Percentiles rank a stretch among this genome's conserved stretches.
These are phyloP conservation scores for Pleuronectes platessa DNA, from an alignment of 2,113 vertebrate genomes.

Conservation along the genomic window DNA sequence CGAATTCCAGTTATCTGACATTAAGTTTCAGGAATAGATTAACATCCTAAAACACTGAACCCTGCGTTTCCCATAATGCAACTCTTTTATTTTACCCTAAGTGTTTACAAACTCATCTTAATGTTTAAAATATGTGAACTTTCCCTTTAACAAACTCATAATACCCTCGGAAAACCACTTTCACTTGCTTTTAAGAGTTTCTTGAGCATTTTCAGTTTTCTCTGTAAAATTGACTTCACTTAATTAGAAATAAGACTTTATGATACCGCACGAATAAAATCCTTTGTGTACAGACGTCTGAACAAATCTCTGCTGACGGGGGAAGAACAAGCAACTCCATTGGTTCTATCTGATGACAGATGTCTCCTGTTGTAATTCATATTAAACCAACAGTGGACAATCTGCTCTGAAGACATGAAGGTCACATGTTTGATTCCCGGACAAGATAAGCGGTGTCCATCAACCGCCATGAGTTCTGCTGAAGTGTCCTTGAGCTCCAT, in stretches of 20 bases:
- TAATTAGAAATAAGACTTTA: neutral
- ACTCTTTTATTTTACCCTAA: too few relatives aligned
- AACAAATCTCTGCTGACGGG: conserved; percentile 3
- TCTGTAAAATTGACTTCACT: too few relatives aligned
- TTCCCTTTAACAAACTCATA: too few relatives aligned
- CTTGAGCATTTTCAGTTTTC: neutral
- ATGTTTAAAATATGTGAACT: too few relatives aligned
- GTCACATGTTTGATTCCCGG: conserved; percentile 43
- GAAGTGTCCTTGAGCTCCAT: conserved; percentile 36
- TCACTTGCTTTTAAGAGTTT: neutral
- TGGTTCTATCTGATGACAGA: too few relatives aligned
- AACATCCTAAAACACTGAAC: too few relatives aligned
- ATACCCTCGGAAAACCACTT: too few relatives aligned
- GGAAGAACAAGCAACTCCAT: neutral
- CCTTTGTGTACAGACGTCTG: neutral
- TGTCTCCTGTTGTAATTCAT: neutral
- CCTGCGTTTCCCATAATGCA: too few relatives aligned
- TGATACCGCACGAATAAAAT: neutral
- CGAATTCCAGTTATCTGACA: too few relatives aligned
- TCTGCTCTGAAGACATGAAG: conserved; percentile 19
- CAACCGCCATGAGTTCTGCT: conserved; percentile 2
- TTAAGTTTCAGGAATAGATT: too few relatives aligned
- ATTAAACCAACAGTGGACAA: too few relatives aligned
- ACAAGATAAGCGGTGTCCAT: conserved; percentile 32
- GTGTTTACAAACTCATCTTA: too few relatives aligned